These are phyloP conservation scores for Stercorarius parasiticus DNA, from an alignment of 2,113 vertebrate species.

Conservation along the genomic window DNA sequence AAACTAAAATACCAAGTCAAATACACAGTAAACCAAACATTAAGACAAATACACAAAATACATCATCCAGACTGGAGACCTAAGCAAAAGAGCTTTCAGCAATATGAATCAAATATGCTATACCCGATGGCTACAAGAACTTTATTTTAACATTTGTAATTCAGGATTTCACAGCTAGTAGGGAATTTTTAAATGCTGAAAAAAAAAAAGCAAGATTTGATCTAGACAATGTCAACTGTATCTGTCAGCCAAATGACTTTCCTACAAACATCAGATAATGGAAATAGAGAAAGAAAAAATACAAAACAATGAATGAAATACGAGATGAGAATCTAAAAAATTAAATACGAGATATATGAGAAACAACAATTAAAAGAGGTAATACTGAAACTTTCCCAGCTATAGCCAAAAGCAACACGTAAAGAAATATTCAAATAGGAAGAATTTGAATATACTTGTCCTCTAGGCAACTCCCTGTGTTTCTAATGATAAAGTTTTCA, in stretches of 20 bases:
- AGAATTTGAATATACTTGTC: neutral
- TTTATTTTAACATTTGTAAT: neutral
- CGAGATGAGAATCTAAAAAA: too few species aligned
- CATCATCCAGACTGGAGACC: neutral
- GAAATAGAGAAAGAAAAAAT: neutral
- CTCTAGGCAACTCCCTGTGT: neutral
- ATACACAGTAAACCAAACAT: neutral
- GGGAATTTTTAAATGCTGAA: neutral
- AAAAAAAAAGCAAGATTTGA: neutral
- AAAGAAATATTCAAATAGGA: neutral
- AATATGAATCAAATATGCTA: neutral
- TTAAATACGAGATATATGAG: fast-evolving
- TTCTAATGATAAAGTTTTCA: neutral
- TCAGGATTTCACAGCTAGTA: neutral
- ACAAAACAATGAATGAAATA: too few species aligned
- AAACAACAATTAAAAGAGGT: neutral
- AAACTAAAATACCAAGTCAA: neutral
- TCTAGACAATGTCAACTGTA: neutral
- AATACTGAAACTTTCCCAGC: neutral
- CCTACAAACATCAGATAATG: neutral
- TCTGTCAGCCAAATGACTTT: neutral
- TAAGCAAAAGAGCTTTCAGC: neutral
- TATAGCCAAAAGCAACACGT: neutral
- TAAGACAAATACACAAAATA: neutral
- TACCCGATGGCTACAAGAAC: neutral